These are phyloP conservation scores for Xanthia icteritia DNA, from an alignment of 2,888 invertebrate genomes.

Conservation along the genomic window DNA sequence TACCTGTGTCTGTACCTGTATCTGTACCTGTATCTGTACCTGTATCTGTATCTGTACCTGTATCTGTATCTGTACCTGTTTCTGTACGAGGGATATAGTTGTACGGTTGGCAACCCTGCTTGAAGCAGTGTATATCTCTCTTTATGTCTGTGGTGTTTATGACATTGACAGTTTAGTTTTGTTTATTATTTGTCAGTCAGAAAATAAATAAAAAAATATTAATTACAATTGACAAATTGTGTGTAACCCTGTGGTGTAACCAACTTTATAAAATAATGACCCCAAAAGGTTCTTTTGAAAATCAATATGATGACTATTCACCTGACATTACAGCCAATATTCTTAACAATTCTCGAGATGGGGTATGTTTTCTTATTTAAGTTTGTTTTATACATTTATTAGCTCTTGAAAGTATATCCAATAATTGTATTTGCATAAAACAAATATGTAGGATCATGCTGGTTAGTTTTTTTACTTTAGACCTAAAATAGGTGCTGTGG, in stretches of 20 bases:
- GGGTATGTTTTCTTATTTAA: constrained; percentile 67
- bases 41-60: too few relatives aligned
- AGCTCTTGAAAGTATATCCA: neutral
- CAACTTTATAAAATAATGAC: constrained; percentile 66
- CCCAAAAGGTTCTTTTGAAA: constrained; percentile 82
- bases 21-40: too few relatives aligned
- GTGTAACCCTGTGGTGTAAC: neutral
- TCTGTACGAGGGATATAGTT: too few relatives aligned
- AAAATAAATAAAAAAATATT: neutral
- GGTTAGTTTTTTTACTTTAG: neutral
- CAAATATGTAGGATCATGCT: too few relatives aligned
- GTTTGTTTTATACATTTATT: neutral
- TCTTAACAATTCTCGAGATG: constrained; percentile 76
- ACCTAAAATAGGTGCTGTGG: neutral
- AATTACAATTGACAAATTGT: constrained; percentile 28
- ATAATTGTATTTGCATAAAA: neutral
- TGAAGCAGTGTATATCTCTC: too few relatives aligned
- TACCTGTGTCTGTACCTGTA: too few relatives aligned
- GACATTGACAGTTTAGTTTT: neutral
- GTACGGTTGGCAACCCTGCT: too few relatives aligned
- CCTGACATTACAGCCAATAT: constrained; percentile 74
- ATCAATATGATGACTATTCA: constrained; percentile 87
- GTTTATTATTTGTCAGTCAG: neutral
- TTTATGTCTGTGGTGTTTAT: neutral
- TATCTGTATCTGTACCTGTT: too few relatives aligned